phyloP scores from a whole-genome alignment of 2,888 invertebrate species.

The Tromatobia lineatoria region DNA sequence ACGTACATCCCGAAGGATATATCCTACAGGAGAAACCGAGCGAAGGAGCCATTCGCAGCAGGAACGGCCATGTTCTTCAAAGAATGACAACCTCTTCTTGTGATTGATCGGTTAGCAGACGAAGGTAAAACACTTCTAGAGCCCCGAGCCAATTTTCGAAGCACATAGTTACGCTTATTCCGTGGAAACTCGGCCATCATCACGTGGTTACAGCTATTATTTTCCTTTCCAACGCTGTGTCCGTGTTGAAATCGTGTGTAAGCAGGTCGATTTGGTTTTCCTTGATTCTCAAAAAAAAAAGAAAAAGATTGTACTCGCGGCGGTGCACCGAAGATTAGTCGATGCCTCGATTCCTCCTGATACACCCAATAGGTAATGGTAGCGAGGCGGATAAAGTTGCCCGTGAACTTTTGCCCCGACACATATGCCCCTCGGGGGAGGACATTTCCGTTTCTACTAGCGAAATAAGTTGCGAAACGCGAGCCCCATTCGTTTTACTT shows the following conservation, averaged over 20 bases:
- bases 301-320: slow-evolving; percentile 10
- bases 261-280: background rate
- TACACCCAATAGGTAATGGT: background rate
- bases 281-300: slow-evolving; percentile 9
- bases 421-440: slow-evolving; percentile 57
- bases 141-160: slow-evolving; percentile 16
- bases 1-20: slow-evolving; percentile 2
- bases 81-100: slow-evolving; percentile 2
- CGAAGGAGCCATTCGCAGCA: background rate
- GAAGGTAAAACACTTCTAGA: background rate
- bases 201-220: slow-evolving; percentile 5
- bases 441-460: slow-evolving; percentile 62
- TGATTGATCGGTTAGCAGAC: slow-evolving; percentile 47
- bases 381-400: slow-evolving; percentile 49
- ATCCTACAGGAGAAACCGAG: background rate
- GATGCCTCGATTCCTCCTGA: slow-evolving; percentile 12
- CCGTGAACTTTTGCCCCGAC: slow-evolving; percentile 65
- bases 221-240: slow-evolving; percentile 1
- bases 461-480: slow-evolving; percentile 63
- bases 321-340: slow-evolving; percentile 18
- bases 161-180: background rate
- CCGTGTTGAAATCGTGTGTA: background rate
- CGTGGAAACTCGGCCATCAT: slow-evolving; percentile 50
- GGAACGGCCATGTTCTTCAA: background rate
- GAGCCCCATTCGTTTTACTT: slow-evolving; percentile 66